Base-by-base conservation (phyloP, 2,888 invertebrate genomes). In the Eupithecia exiguata region DNA sequence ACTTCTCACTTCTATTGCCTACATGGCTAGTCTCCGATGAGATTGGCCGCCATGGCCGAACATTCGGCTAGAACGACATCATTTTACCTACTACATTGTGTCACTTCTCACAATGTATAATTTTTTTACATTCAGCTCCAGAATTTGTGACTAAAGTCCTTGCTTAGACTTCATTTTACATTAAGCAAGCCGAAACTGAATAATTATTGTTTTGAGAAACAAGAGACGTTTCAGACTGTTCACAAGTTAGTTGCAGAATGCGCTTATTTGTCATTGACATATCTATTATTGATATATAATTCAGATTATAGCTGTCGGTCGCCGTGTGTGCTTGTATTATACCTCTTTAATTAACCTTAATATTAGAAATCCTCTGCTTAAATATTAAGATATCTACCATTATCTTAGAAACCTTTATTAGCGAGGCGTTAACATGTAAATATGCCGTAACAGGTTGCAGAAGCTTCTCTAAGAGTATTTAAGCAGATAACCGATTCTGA, bases 301-400 rank as follows among this genome's bases (percentile, higher is more conserved):
- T 36, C 43, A 70, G 35, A 70, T 66, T n/a, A 84, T 87, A 88
- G 89, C 86, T 78, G 88, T 89, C 92, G 89, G 91, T 90, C 89
- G 90, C 87, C 89, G 84, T 86, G 94, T 90, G 84, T 94, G 94
- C 83, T 91, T 94, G 93, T 88, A 89, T 77, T 71, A 86, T 89
- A 89, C 86, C 89, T 90, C 88, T 86, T 87, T 84, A 86, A 88
- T 87, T 84, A 86, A 88, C 88, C 86, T 87, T 86, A 80, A 86
- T 83, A 86, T 87, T 89, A 87, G 67, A 83, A 89, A 87, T 86
- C 86, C 87, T 88, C 88, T 80, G 91, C 92, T 91, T 92, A 79
- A 81, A 80, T 76, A 81, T 83, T 86, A 85, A 78, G 88, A 86
- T 81, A 88, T 89, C 88, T 82, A 87, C 84, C 87, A 87, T 85